Evolutionary conservation across 2,888 invertebrate genomes (phyloP), one percentile per base, ranked within the genome.

Genomic region (Linnaemya tessellans): DNA sequence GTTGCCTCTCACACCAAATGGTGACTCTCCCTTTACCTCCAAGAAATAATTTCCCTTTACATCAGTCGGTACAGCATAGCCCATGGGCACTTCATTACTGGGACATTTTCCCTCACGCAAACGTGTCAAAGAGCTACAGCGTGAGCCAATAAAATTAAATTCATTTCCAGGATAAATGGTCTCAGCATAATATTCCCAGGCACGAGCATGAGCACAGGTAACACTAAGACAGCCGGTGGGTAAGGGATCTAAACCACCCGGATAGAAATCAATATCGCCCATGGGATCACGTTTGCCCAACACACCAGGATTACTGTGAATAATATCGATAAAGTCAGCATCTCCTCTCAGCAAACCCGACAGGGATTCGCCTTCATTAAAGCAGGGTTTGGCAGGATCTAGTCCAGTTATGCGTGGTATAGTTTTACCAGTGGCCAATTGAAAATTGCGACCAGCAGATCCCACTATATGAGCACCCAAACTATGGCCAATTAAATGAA

Each of bases 331-430:
- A 54, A 93, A 93, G 0, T 87, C 84, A 8, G 92, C 92, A 88
- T 92, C 92, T 41, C 93, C 92, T 22, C 92, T 90, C 86, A 89
- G 46, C 15, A 93, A 75, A 0, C 92, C 92, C 0, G 91, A 88
- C 1, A 92, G 84, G 0, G 84, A 75, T 81, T 92, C 90, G 41
- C 92, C 92, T 81, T 92, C 92, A 54, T 92, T 92, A 77, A 93
- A 92, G 64, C 92, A 93, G 0, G 92, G 92, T 81, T 91, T 92
- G 30, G 92, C 93, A 13, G 93, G 92, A 88, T 93, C 93, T 30
- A 93, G 86, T 0, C 91, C 93, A 0, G 93, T 93, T 30, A 93
- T 91, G 35, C 90, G 90, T 0, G 90, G 88, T 75, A 93, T 65
- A 0, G 83, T 56, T 64, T 90, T 87, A 5, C 88, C 89, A 2